Evolutionary conservation across 2,113 vertebrate genomes (phyloP).

Genomic region (Odontesthes bonariensis): DNA sequence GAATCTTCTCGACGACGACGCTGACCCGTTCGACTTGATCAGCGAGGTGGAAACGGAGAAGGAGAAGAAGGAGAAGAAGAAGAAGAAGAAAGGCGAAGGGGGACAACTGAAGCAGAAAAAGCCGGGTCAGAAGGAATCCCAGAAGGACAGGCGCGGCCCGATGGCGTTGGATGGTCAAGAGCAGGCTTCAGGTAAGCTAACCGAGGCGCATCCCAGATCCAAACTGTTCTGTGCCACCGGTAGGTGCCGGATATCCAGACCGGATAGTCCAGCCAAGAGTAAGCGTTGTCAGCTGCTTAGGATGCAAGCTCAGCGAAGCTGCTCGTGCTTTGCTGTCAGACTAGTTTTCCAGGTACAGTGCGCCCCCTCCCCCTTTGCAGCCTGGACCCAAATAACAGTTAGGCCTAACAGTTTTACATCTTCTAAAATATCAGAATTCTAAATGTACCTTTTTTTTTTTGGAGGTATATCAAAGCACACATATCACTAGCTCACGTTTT

Average conservation of each 20-base stretch:
- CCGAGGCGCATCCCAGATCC: neutral
- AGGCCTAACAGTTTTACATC: too few relatives aligned
- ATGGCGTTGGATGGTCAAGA: neutral
- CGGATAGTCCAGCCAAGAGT: conserved; percentile 2
- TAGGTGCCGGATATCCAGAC: conserved; percentile 30
- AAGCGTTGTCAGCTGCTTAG: conserved; percentile 54
- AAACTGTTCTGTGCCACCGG: neutral
- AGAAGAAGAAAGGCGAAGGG: conserved; percentile 79
- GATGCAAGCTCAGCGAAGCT: conserved; percentile 38
- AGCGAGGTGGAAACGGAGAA: conserved; percentile 75
- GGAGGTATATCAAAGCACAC: neutral
- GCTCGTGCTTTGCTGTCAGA: conserved; percentile 30
- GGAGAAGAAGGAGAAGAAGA: conserved; percentile 57
- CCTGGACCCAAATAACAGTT: neutral
- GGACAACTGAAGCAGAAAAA: conserved; percentile 70
- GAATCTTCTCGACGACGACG: conserved; percentile 89
- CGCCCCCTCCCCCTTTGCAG: too few relatives aligned
- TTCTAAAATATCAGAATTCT: too few relatives aligned
- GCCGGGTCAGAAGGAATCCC: conserved; percentile 83
- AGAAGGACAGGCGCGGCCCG: conserved; percentile 73
- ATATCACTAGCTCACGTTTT: neutral
- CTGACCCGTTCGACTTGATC: conserved; percentile 90
- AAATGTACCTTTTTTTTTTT: too few relatives aligned
- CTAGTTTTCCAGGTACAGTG: conserved; percentile 3
- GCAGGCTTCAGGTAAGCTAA: conserved; percentile 35